Percentiles rank a stretch among this genome's conserved stretches.
Conservation (phyloP, 2,797 vertebrate genomes). For the Ctenochaetus hawaiiensis region DNA sequence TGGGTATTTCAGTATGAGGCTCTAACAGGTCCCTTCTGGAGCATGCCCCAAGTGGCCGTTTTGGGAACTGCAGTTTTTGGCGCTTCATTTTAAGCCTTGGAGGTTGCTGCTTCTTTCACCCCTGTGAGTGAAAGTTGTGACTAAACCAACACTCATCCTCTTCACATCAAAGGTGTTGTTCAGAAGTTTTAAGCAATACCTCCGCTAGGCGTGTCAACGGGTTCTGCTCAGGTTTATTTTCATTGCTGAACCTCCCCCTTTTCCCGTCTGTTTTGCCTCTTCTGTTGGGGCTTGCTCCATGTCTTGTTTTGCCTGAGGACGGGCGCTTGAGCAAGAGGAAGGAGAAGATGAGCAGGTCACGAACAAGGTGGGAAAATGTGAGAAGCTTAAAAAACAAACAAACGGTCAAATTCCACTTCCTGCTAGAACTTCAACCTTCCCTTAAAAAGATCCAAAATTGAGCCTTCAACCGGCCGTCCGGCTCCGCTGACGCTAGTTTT, state of each 20-base stretch:
- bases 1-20: too few species aligned
- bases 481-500: not conserved
- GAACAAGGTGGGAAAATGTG: not conserved
- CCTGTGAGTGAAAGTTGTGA: slow-evolving; percentile 53
- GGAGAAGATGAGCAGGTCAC: slow-evolving; percentile 9
- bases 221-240: slow-evolving; percentile 53
- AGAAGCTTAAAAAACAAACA: slow-evolving; percentile 32
- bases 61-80: too few species aligned
- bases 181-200: slow-evolving; percentile 40
- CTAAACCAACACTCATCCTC: slow-evolving; percentile 32
- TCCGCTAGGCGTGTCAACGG: slow-evolving; percentile 34
- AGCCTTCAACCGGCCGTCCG: not conserved
- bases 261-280: not conserved
- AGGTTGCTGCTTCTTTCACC: slow-evolving; percentile 28
- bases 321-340: slow-evolving; percentile 26
- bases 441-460: not conserved
- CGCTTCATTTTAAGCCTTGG: too few species aligned
- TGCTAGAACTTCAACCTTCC: slow-evolving; percentile 13
- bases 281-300: slow-evolving; percentile 35
- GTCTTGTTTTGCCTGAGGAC: slow-evolving; percentile 27
- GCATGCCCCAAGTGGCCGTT: too few species aligned
- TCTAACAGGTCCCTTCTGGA: too few species aligned
- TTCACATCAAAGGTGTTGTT: slow-evolving; percentile 55
- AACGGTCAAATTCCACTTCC: slow-evolving; percentile 19
- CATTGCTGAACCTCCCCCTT: slow-evolving; percentile 24